Evolutionary conservation across 2,888 invertebrate genomes (phyloP).

Genomic region (Mellilla xanthometata): DNA sequence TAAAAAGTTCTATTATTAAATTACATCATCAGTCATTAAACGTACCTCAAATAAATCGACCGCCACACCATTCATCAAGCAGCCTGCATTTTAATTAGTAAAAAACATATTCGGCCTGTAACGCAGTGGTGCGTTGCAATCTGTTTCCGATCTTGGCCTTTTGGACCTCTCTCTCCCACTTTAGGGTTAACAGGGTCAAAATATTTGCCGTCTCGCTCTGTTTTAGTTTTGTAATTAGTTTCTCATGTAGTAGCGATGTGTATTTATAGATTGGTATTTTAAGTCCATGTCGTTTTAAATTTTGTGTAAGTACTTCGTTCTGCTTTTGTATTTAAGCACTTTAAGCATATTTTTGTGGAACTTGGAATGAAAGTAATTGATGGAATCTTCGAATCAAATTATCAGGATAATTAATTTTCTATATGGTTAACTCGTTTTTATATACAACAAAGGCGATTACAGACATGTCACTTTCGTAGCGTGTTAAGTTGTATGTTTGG

Average conservation of each 20-base stretch:
- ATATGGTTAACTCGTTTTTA: too few relatives aligned
- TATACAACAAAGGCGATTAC: too few relatives aligned
- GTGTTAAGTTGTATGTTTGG: too few relatives aligned
- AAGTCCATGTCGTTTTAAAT: conserved; percentile 4
- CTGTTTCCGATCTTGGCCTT: conserved; percentile 69
- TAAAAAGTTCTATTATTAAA: conserved; percentile 10
- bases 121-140: conserved; percentile 75
- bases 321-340: too few relatives aligned
- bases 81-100: conserved; percentile 75
- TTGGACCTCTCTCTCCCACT: conserved; percentile 43
- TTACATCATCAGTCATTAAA: conserved; percentile 37
- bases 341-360: too few relatives aligned
- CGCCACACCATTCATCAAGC: conserved; percentile 66
- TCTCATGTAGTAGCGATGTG: conserved; percentile 60
- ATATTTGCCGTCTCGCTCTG: conserved; percentile 41
- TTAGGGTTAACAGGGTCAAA: not conserved
- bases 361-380: too few relatives aligned
- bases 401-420: too few relatives aligned
- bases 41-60: conserved; percentile 63
- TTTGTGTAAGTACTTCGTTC: not conserved
- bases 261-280: conserved; percentile 3
- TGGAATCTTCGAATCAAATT: too few relatives aligned
- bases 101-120: conserved; percentile 70
- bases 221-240: conserved; percentile 67
- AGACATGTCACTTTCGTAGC: too few relatives aligned